Conservation (phyloP, 2,888 invertebrate species). For the Allolobophora icterica region DNA sequence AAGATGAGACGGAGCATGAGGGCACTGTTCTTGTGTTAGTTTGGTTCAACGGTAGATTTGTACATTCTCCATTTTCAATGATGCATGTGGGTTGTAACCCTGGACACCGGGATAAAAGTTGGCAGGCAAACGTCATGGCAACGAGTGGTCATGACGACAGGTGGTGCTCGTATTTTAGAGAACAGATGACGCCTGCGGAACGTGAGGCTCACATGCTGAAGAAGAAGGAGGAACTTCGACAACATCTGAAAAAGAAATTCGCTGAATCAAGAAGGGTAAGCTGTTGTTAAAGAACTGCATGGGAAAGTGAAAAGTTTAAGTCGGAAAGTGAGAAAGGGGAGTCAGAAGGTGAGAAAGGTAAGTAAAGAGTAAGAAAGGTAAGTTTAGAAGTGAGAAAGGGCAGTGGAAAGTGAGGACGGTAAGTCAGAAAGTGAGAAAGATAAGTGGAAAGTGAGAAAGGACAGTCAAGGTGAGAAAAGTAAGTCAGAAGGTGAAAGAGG, state of each 20-base stretch:
- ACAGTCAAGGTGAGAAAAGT: too few species aligned
- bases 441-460: too few species aligned
- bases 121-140: too few species aligned
- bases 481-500: too few species aligned
- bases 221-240: slow-evolving; percentile 49
- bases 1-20: too few species aligned
- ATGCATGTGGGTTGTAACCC: neutral
- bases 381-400: neutral
- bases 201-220: slow-evolving; percentile 55
- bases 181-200: slow-evolving; percentile 59
- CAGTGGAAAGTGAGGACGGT: too few species aligned
- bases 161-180: slow-evolving; percentile 44
- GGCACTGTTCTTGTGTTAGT: too few species aligned
- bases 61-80: neutral
- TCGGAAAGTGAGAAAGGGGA: too few species aligned
- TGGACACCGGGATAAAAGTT: too few species aligned
- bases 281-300: neutral
- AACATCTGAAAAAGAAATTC: slow-evolving; percentile 41
- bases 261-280: slow-evolving; percentile 35
- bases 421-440: too few species aligned
- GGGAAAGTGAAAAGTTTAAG: too few species aligned
- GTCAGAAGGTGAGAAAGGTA: neutral
- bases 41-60: too few species aligned
- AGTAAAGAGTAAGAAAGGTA: neutral
- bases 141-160: neutral